A percentile compares a stretch with the other conserved stretches of the same genome.
These are phyloP conservation scores for Hylyphantes graminicola DNA, from an alignment of 1,140 invertebrate species.

Conservation along the genomic window DNA sequence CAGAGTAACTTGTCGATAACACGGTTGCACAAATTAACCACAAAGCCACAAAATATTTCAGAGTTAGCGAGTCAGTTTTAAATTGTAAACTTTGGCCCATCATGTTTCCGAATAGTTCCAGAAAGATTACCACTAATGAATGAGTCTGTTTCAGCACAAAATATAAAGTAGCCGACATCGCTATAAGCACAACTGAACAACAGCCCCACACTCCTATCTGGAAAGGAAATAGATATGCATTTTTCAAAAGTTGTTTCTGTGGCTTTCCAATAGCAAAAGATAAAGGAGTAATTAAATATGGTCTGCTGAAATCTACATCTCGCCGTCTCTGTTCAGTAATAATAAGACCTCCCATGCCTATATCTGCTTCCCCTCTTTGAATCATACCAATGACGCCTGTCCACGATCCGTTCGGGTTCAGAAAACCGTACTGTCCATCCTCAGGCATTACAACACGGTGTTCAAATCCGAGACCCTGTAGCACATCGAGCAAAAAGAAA, in stretches of 20 bases:
- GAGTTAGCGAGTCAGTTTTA: background rate
- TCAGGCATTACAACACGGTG: background rate
- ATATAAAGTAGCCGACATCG: background rate
- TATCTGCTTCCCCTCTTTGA: too few relatives aligned
- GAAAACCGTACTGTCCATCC: background rate
- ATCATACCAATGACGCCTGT: too few relatives aligned
- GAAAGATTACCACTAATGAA: background rate
- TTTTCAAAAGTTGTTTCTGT: background rate
- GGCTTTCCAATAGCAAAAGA: background rate
- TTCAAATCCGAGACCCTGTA: background rate
- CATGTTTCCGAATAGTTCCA: background rate
- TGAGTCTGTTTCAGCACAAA: background rate
- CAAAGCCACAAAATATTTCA: background rate
- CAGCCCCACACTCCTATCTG: background rate
- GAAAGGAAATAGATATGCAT: constrained; percentile 2
- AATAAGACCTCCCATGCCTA: too few relatives aligned
- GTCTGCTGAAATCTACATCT: too few relatives aligned
- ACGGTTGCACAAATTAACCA: background rate
- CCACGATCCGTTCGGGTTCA: too few relatives aligned
- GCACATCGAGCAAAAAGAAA: background rate
- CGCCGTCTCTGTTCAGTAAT: too few relatives aligned
- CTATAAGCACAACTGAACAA: background rate
- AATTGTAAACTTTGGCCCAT: background rate
- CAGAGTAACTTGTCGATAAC: too few relatives aligned
- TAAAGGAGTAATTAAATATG: background rate